Evolutionary conservation across 2,888 invertebrate species (phyloP).

Genomic region (Machimus atricapillus): DNA sequence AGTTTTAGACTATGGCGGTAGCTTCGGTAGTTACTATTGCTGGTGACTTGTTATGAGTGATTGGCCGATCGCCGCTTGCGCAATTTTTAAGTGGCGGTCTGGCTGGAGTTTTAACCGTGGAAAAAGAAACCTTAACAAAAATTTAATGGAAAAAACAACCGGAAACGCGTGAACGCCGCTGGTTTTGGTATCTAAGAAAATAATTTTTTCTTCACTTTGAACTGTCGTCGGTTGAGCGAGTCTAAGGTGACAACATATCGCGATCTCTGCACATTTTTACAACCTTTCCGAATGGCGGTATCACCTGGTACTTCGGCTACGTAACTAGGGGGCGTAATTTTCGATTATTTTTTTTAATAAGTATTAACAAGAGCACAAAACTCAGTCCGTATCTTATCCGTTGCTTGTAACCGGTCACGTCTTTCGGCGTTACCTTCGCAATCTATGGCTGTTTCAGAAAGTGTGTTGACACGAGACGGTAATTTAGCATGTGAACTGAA

Average conservation of each 20-base stretch:
- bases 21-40: neutral
- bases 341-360: slow-evolving; percentile 15
- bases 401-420: slow-evolving; percentile 17
- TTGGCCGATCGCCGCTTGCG: neutral
- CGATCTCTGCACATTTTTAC: slow-evolving; percentile 64
- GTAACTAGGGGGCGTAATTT: slow-evolving; percentile 34
- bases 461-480: slow-evolving; percentile 91
- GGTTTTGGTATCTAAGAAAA: slow-evolving; percentile 49
- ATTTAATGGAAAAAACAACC: slow-evolving; percentile 8
- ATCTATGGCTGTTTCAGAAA: slow-evolving; percentile 92
- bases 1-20: neutral
- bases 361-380: slow-evolving; percentile 8
- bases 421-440: slow-evolving; percentile 51
- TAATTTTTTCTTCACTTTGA: slow-evolving; percentile 62
- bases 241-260: slow-evolving; percentile 64
- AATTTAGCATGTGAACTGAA: slow-evolving; percentile 77
- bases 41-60: neutral
- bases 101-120: neutral
- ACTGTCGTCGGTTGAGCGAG: slow-evolving; percentile 60
- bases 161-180: neutral
- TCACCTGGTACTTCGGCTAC: neutral
- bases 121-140: slow-evolving; percentile 19
- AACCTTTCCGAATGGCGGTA: neutral
- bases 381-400: slow-evolving; percentile 2
- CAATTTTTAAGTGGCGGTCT: neutral